Evolutionary conservation across 2,113 vertebrate genomes (phyloP), one percentile per base, ranked within the genome.

Genomic region (Xiphophorus couchianus): DNA sequence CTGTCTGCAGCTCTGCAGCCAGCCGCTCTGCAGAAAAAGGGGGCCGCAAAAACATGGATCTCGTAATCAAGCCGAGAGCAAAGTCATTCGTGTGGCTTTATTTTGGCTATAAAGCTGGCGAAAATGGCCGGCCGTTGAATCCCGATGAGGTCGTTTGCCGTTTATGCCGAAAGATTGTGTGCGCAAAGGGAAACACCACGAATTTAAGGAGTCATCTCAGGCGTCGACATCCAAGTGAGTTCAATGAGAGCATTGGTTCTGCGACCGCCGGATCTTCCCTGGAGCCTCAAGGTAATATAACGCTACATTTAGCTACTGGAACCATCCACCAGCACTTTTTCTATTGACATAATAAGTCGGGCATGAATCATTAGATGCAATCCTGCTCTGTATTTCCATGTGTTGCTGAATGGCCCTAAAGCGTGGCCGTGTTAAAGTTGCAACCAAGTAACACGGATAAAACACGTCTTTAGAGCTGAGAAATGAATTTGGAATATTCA

Each of bases 161-260:
- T 3, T 27, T 91, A 10, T 93, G 91, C 44, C 60, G 91, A 28
- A 91, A 91, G 74, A 88, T 92, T 31, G 91, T 93, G 37, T 83
- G 86, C 0, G 82, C 86, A 5, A 93, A 93, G 78, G 91, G 91
- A 31, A 92, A 90, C 62, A 91, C 91, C 28, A 92, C 91, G 11
- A 93, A 93, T 77, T 75, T 93, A 61, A 88, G 91, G 78, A 90
- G 89, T 74, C 91, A 93, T 17, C 83, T 93, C 74, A 91, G 37
- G 63, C 83, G 86, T 27, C 88, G 87, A 71, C 91, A 93, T 66
- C 87, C 86, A 11, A 85, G 80, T 9, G 84, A 92, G 70, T 84
- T 91, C 60, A 76, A 81, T 11, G 82, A 89, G 42, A 63, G 66
- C 44, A 30, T 67, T 35, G 66, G 82, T 39, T 73, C 82, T n/a